Percentiles rank a stretch among this genome's conserved stretches.
Evolutionary conservation across 92 coral and sea anemone species (phyloP).

Genomic region (Desmophyllum pertusum): DNA sequence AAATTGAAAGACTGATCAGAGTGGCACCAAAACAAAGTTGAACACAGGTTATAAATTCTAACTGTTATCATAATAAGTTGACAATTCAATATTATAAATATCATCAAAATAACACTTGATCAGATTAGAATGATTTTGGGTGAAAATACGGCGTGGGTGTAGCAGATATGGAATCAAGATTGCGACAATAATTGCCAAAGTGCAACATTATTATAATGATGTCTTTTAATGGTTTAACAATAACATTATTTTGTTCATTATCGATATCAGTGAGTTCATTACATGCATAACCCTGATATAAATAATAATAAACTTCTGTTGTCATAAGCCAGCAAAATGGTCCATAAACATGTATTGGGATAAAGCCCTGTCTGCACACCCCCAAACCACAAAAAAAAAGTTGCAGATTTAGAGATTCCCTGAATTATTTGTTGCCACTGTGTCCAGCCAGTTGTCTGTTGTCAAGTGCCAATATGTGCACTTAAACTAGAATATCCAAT

Average conservation of each 20-base stretch:
- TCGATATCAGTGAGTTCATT: background rate
- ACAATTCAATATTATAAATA: background rate
- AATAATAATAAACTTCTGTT: background rate
- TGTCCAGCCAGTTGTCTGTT: slow-evolving; percentile 9
- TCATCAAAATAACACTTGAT: background rate
- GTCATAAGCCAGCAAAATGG: background rate
- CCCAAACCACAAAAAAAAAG: background rate
- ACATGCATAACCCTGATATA: background rate
- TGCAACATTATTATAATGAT: background rate
- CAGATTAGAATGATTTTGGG: no score
- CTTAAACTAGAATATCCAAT: slow-evolving; percentile 10
- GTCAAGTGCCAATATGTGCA: no score
- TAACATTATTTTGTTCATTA: background rate
- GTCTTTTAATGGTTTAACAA: background rate
- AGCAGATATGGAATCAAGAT: background rate
- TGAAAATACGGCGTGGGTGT: background rate
- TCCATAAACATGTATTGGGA: background rate
- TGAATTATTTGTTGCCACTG: background rate
- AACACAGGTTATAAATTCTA: background rate
- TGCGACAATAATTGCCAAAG: background rate
- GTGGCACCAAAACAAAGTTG: background rate
- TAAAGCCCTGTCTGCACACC: background rate
- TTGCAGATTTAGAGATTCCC: background rate
- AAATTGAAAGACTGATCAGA: background rate
- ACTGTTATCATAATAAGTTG: background rate